phyloP scores from a whole-genome alignment of 2,113 vertebrate genomes.

The Strix aluco region DNA sequence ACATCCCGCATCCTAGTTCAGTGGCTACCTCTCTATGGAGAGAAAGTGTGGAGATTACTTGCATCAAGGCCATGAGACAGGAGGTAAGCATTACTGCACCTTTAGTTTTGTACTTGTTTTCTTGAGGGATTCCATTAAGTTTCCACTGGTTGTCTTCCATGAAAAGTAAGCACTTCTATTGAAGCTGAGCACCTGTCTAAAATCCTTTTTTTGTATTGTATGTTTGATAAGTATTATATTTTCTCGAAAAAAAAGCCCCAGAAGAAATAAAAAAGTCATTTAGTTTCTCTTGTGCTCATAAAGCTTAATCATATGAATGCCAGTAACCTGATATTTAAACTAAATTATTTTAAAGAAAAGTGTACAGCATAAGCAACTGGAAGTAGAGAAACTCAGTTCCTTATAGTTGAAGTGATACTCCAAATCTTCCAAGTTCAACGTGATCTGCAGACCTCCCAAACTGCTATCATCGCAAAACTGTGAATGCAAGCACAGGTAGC shows the following conservation, averaged over 20 bases:
- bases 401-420: neutral
- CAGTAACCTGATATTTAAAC: neutral
- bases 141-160: neutral
- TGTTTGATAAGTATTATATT: neutral
- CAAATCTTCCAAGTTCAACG: neutral
- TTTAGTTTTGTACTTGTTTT: neutral
- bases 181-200: neutral
- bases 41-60: fast-evolving
- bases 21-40: neutral
- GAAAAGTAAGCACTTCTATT: neutral
- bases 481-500: neutral
- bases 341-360: neutral
- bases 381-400: neutral
- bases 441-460: neutral
- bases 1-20: neutral
- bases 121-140: neutral
- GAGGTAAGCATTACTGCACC: neutral
- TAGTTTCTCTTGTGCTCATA: neutral
- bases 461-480: neutral
- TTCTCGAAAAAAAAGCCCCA: neutral
- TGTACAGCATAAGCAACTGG: neutral
- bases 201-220: neutral
- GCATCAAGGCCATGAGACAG: neutral
- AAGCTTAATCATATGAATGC: neutral
- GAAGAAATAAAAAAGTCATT: neutral